Percentiles rank a stretch among this genome's conserved stretches.
Evolutionary conservation across 2,113 vertebrate genomes (phyloP).

Genomic region (Mustelus asterias): DNA sequence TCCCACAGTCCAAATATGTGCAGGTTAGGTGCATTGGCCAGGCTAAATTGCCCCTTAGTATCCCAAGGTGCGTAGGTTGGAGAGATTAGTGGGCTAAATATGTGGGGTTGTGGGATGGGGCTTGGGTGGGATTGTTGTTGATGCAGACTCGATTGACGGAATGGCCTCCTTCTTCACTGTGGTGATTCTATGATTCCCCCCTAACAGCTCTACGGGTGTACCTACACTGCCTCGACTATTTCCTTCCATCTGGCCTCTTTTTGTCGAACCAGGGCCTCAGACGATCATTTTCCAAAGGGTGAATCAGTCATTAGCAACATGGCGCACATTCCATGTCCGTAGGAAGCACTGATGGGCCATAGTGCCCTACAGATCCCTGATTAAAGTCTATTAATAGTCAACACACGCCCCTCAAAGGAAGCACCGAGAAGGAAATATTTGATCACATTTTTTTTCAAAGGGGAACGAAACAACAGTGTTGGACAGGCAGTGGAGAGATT

Average conservation of each 20-base stretch:
- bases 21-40: too few species aligned
- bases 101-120: too few species aligned
- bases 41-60: too few species aligned
- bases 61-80: too few species aligned
- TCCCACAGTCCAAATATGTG: too few species aligned
- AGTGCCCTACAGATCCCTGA: background rate
- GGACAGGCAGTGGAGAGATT: background rate
- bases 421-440: background rate
- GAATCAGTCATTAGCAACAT: background rate
- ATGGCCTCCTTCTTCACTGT: too few species aligned
- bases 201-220: too few species aligned
- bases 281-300: background rate
- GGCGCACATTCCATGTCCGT: too few species aligned
- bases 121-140: too few species aligned
- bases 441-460: background rate
- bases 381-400: conserved; percentile 12
- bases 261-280: background rate
- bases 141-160: too few species aligned
- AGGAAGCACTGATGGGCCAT: background rate
- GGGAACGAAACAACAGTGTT: background rate
- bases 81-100: too few species aligned
- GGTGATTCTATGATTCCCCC: too few species aligned
- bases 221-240: background rate
- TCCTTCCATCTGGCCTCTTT: background rate
- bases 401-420: background rate